Evolutionary conservation across 2,888 invertebrate genomes (phyloP).

Genomic region (Ornithoptera alexandrae): DNA sequence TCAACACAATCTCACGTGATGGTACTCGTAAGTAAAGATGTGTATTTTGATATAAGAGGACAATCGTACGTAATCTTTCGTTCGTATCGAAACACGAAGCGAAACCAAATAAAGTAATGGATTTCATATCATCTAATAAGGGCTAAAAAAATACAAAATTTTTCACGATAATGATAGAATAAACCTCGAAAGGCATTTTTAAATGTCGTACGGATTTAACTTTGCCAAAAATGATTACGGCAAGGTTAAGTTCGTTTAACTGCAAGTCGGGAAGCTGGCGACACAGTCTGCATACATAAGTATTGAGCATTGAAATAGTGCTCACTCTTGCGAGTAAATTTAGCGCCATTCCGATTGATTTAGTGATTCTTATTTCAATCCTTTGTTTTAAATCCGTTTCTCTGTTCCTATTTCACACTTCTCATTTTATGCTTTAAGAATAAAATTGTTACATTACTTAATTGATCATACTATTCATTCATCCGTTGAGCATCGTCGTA

Average conservation of each 20-base stretch:
- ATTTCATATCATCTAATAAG: too few species aligned
- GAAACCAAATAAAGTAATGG: too few species aligned
- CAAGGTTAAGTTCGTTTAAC: constrained; percentile 22
- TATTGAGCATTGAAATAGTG: constrained; percentile 3
- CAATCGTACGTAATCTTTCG: too few species aligned
- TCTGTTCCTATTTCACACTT: background rate
- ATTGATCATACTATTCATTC: background rate
- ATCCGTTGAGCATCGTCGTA: background rate
- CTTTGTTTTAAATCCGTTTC: background rate
- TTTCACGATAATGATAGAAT: background rate
- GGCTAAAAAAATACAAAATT: too few species aligned
- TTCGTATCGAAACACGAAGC: too few species aligned
- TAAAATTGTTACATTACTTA: background rate
- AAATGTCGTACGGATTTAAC: constrained; percentile 6
- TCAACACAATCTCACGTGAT: too few species aligned
- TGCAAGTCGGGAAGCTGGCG: constrained; percentile 8
- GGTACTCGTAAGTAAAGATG: too few species aligned
- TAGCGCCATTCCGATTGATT: background rate
- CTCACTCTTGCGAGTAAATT: constrained; percentile 1
- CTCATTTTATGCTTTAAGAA: background rate
- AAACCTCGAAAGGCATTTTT: background rate
- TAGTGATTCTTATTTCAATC: constrained; percentile 1
- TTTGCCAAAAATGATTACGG: background rate
- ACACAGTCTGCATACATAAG: constrained; percentile 22
- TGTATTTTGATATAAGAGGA: too few species aligned